Evolutionary conservation across 2,888 invertebrate genomes (phyloP), one percentile per base, ranked within the genome.

Genomic region (Tryphoninae sp.): DNA sequence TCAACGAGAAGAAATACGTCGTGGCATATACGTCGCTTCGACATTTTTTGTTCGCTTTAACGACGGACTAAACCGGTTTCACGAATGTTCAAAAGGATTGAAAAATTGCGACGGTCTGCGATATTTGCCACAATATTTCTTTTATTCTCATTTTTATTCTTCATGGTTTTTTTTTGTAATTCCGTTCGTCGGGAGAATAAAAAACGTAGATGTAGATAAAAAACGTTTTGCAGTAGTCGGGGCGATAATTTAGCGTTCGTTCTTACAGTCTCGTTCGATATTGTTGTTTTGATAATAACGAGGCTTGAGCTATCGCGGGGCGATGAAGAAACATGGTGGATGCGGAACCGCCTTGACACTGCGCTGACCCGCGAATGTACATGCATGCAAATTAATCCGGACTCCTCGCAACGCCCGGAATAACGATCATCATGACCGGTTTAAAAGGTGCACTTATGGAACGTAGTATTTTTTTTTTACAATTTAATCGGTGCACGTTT

Each of bases 321-420:
- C n/a, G n/a, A n/a, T 33, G 16, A 49, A 40, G 2, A 53, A 61
- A 61, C 11, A 26, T 65, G 7, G 45, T 33, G 55, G 22, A 76
- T 65, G 68, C 68, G 73, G 69, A 80, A 79, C 67, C 64, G 75
- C 83, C 84, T 84, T 85, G 84, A 85, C 84, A 84, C 80, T 58
- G 76, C 61, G 53, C 7, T 82, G 84, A 85, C 84, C 84, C 75
- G 58, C 2, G 61, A 59, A 74, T 81, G 40, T 82, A 80, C 84
- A 74, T 78, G 82, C 58, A 84, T 84, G 75, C 71, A 75, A 84
- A 84, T 84, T 73, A 71, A 80, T 81, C 51, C 64, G 42, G 51
- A 45, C 58, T 61, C 55, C 33, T 45, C 40, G 26, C 67, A 59
- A 19, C 19, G 59, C 53, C 33, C 75, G 22, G 73, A 81, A 82